Evolutionary conservation across 2,888 invertebrate genomes (phyloP), one percentile per base, ranked within the genome.

Genomic region (Tuberolachnus salignus): DNA sequence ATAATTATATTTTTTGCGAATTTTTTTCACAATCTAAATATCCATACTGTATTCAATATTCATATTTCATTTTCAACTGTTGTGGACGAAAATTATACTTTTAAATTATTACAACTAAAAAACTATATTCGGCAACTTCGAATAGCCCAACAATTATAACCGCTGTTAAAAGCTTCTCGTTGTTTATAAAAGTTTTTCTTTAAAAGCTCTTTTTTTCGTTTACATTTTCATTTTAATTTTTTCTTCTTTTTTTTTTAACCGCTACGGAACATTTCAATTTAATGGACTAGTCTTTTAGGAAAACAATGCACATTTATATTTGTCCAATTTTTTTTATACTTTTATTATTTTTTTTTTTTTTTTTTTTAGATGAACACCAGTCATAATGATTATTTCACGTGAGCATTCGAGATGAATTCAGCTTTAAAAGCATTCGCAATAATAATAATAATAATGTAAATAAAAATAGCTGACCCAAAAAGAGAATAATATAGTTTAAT

Each of bases 141-240:
- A 72, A 72, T 72, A 61, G 49, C 61, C 71, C 19, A 61, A 61
- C 59, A 72, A 61, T 63, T 51, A 73, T 73, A 72, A 63, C 51
- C 51, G 8, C 51, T 21, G 51, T 73, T 72, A 59, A 72, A 72
- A 72, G 59, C 59, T 73, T 73, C 61, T 51, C 51, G 51, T 73
- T 63, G 72, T 73, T 63, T 42, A 34, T 73, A 73, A 73, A 73
- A 63, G 61, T 63, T 63, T 73, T 63, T 2, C 51, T 63, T 73
- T 51, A 51, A 63, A 63, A 63, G 61, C 34, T 51, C 61, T 61
- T 72, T 34, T 72, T 8, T 3, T 57, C 57, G 11, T 21, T 42
- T 1, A 2, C 11, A 3, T 51, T 11, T n/a, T n/a, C n/a, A n/a
- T n/a, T n/a, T n/a, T n/a, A n/a, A n/a, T n/a, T n/a, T n/a, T n/a